Evolutionary conservation across 2,113 vertebrate species (phyloP), one percentile per base, ranked within the genome.

Genomic region (Pseudonaja textilis): DNA sequence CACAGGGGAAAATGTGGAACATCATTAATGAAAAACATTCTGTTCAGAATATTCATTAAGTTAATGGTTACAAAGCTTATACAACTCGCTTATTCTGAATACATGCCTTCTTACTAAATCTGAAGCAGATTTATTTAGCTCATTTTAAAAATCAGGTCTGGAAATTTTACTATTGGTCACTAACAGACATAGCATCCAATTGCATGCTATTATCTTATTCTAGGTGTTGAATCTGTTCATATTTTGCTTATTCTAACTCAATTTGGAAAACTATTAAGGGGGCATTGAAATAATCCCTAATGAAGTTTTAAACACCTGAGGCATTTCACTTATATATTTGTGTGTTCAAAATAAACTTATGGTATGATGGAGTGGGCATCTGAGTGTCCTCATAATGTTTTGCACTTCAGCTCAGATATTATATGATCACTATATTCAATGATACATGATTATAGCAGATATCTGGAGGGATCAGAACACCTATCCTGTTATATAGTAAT

Each of bases 31-130:
- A 74, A 93, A 91, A 55, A 90, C 56, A 69, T 20, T 86, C 0
- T 25, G 2, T 90, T 94, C 87, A 54, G 89, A 94, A 92, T 5
- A 23, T 23, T 56, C 29, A 85, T 91, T 42, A 94, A 87, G 86
- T 8, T 88, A 92, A 95, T 92, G 74, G 5, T 26, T 56, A 87
- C 14, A 52, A 85, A 23, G 42, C 52, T 9, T 91, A 92, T 55
- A 45, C 0, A 9, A 59, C 74, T 90, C 9, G 88, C 0, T 8
- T 18, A 88, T 85, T 47, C n/a, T 34, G 93, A 86, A 93, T 74
- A n/a, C 52, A 74, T 25, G 86, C 3, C 16, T 55, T 90, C 34
- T 39, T 34, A 92, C 22, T 29, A 3, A 90, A 54, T 93, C 25
- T 85, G 64, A 92, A 90, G n/a, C 14, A 54, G 1, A 39, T 0